phyloP scores from a whole-genome alignment of 2,113 vertebrate genomes.

The Paramormyrops kingsleyae region DNA sequence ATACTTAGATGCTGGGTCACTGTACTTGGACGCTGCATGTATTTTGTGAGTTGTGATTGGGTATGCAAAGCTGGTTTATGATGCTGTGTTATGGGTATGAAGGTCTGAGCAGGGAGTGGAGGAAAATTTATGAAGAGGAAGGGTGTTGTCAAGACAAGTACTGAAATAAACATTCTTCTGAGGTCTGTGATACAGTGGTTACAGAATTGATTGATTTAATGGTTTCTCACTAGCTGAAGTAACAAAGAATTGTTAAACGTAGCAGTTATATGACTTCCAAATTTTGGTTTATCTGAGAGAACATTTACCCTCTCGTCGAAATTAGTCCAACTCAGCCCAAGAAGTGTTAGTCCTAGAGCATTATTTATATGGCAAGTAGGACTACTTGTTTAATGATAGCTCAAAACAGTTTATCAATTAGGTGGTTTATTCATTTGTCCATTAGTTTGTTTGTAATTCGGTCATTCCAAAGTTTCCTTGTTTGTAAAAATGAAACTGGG shows the following conservation, averaged over 20 bases:
- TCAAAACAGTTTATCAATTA: not conserved
- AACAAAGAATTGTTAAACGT: not conserved
- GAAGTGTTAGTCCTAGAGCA: not conserved
- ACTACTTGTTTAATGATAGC: not conserved
- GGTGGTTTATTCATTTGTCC: not conserved
- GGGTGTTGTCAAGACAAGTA: not conserved
- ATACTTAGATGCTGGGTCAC: not conserved
- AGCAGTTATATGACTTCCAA: not conserved
- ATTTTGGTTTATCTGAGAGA: not conserved
- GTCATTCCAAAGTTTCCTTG: not conserved
- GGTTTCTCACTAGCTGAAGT: not conserved
- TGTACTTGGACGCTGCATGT: not conserved
- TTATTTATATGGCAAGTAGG: not conserved
- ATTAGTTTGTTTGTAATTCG: not conserved
- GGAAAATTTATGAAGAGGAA: not conserved
- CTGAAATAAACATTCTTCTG: not conserved
- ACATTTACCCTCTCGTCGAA: not conserved
- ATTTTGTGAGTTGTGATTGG: not conserved
- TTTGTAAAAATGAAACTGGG: not conserved
- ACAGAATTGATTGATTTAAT: not conserved
- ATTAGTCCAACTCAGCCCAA: not conserved
- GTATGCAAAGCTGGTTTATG: not conserved
- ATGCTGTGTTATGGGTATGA: no score
- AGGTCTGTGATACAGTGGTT: not conserved
- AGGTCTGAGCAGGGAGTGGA: not conserved